phyloP scores from a whole-genome alignment of 2,797 vertebrate species.

The Sternarchorhynchus goeldii region DNA sequence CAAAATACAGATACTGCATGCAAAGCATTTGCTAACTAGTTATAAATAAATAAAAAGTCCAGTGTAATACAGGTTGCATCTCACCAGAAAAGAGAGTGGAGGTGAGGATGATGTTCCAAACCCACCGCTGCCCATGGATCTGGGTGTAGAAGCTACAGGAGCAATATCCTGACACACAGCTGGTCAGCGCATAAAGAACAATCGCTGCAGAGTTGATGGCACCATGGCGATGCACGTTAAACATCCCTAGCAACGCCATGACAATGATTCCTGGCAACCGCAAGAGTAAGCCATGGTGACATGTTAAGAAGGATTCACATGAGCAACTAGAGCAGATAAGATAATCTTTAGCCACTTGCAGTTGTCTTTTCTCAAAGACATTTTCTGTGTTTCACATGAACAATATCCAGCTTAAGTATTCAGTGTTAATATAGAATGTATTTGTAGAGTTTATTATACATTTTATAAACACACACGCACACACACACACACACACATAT shows the following conservation, averaged over 20 bases:
- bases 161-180: constrained; percentile 90
- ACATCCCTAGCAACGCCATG: constrained; percentile 91
- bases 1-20: too few species aligned
- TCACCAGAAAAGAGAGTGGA: constrained; percentile 90
- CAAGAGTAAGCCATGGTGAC: not conserved
- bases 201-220: constrained; percentile 93
- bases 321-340: too few species aligned
- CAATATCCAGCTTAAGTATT: too few species aligned
- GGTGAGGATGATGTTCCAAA: constrained; percentile 94
- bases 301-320: not conserved
- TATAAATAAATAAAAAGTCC: not conserved
- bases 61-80: constrained; percentile 11
- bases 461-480: too few species aligned
- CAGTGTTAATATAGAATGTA: too few species aligned
- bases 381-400: not conserved
- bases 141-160: constrained; percentile 92
- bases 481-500: too few species aligned
- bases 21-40: not conserved
- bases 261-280: constrained; percentile 81
- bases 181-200: constrained; percentile 88
- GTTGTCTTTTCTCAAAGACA: not conserved
- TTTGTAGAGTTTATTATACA: not conserved
- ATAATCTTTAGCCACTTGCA: not conserved
- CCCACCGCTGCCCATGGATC: constrained; percentile 89
- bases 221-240: constrained; percentile 89